A percentile compares a stretch with the other conserved stretches of the same genome.
These are phyloP conservation scores for Mycetomoellerius zeteki DNA, from an alignment of 1,140 invertebrate species.

Conservation along the genomic window DNA sequence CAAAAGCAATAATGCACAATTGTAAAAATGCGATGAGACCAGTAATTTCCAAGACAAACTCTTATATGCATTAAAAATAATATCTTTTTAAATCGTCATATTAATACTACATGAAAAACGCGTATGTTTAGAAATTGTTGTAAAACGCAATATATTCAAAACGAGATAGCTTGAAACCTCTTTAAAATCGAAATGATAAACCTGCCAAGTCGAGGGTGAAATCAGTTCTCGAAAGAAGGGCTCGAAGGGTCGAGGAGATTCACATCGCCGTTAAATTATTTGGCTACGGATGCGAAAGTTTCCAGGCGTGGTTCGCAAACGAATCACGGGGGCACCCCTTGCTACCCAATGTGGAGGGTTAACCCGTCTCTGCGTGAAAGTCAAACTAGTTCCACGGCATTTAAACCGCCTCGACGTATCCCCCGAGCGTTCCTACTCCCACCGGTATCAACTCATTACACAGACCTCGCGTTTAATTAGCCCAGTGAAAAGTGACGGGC, in stretches of 20 bases:
- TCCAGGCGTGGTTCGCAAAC: constrained; percentile 30
- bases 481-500: constrained; percentile 64
- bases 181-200: neutral
- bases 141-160: neutral
- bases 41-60: neutral
- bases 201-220: constrained; percentile 25
- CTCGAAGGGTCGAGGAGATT: neutral
- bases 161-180: neutral
- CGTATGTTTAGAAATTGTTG: neutral
- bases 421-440: neutral
- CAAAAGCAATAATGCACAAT: neutral
- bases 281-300: constrained; percentile 48
- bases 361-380: constrained; percentile 58
- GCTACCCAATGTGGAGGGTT: neutral
- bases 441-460: constrained; percentile 48
- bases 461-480: constrained; percentile 59
- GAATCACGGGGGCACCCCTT: constrained; percentile 15
- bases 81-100: neutral
- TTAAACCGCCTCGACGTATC: constrained; percentile 30
- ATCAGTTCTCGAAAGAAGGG: constrained; percentile 33
- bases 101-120: neutral
- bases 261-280: constrained; percentile 44
- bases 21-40: neutral
- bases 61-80: neutral
- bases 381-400: constrained; percentile 62